Base-by-base conservation (phyloP, 1,140 invertebrate species). In the Sitobion miscanthi region DNA sequence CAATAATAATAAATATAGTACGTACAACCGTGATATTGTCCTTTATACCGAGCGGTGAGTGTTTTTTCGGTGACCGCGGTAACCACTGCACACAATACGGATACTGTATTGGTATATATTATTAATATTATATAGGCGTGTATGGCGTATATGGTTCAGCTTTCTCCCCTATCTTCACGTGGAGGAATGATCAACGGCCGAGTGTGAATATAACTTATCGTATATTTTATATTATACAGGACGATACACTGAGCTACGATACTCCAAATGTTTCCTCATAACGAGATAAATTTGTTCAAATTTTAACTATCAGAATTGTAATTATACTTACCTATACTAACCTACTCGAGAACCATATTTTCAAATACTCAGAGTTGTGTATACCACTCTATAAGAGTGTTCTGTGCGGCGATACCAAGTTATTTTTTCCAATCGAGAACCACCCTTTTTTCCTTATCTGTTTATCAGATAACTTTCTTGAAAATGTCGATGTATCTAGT, bases 31-130 rank as follows among this genome's bases (percentile, higher is more conserved):
- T 25, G 83, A 25, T 23, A 42, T 35, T 83, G 83, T 85, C 38
- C 42, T 25, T 42, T 62, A 69, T 42, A 85, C 38, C 83, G 35
- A 9, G 20, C 23, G 45, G 9, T 3, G 83, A 45, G 45, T 86
- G 38, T 86, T 83, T 62, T 83, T 42, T 42, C 38, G 82, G 35
- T 83, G 82, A 83, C 82, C 82, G 82, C 82, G 83, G 83, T 85
- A 85, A 85, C 82, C 82, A 21, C 17, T 2, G 8, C 35, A 42
- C 42, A 42, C 42, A 42, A 42, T 83, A 83, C 35, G 7, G 6
- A 42, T 9, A 42, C 42, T 42, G 42, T 42, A 42, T 1, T 42
- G 52, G 52, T 49, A 49, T 47, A 47, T 47, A 47, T 47, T 47
- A 47, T 47, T 47, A 9, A 47, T 47, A 3, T 3, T 45, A 45